Percentiles rank a stretch among this genome's conserved stretches.
phyloP scores from a whole-genome alignment of 2,888 invertebrate genomes.

The Hirtodrosophila histrioides region DNA sequence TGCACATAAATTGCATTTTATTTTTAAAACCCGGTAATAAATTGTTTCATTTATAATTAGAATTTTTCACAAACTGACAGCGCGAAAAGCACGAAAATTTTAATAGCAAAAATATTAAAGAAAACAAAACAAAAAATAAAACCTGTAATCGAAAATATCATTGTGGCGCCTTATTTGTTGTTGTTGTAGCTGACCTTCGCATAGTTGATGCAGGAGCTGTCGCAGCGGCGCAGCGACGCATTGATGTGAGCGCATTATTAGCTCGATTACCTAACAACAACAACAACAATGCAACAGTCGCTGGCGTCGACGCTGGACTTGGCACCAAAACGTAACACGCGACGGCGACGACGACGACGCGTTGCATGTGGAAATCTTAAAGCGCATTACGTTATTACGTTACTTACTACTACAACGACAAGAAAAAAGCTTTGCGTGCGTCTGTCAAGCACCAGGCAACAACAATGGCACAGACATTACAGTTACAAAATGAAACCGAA shows the following conservation, averaged over 20 bases:
- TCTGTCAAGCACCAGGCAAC: conserved; percentile 39
- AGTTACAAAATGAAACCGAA: conserved; percentile 75
- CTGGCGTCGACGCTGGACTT: conserved; percentile 76
- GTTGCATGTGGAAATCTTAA: conserved; percentile 70
- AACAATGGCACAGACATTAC: conserved; percentile 69
- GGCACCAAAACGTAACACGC: conserved; percentile 79
- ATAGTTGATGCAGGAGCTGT: conserved; percentile 68
- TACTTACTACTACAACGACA: conserved; percentile 42
- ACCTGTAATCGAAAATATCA: conserved; percentile 30
- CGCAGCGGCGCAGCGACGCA: conserved; percentile 18
- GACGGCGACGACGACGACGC: conserved; percentile 31
- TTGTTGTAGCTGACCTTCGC: conserved; percentile 70
- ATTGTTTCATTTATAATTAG: conserved; percentile 79
- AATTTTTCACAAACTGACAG: conserved; percentile 70
- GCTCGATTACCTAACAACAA: conserved; percentile 61
- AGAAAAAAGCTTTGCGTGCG: conserved; percentile 46
- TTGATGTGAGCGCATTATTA: conserved; percentile 52
- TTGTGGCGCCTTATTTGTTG: conserved; percentile 25
- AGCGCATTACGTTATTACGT: conserved; percentile 74
- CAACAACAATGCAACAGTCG: conserved; percentile 31
- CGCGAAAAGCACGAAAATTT: conserved; percentile 29
- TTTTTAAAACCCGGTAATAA: conserved; percentile 78
- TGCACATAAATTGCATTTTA: conserved; percentile 72
- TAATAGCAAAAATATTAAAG: conserved; percentile 20
- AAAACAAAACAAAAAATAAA: conserved; percentile 14